Percentiles rank a stretch among this genome's conserved stretches.
Conservation (phyloP, 2,113 vertebrate genomes). For the Bubo blakistoni region DNA sequence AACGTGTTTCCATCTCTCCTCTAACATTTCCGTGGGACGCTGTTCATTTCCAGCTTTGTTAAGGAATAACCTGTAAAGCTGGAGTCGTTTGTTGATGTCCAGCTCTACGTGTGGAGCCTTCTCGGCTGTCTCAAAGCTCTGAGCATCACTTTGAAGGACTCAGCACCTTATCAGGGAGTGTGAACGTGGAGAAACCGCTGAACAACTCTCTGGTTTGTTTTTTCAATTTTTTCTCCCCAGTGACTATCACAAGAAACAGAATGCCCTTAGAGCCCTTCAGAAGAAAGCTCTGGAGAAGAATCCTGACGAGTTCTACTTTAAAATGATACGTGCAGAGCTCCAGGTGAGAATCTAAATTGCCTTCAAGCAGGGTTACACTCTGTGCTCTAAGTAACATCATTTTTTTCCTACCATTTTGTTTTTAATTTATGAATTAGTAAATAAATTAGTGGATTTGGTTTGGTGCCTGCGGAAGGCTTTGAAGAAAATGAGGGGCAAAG, state of each 20-base stretch:
- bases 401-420: background rate
- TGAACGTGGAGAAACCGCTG: background rate
- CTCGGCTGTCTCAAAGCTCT: background rate
- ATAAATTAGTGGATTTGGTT: background rate
- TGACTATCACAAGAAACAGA: constrained; percentile 91
- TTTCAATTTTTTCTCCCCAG: constrained; percentile 56
- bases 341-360: constrained; percentile 66
- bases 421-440: background rate
- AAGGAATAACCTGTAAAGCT: background rate
- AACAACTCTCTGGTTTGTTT: background rate
- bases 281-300: constrained; percentile 95
- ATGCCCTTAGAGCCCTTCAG: constrained; percentile 84
- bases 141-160: background rate
- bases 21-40: rapidly evolving
- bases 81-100: rapidly evolving
- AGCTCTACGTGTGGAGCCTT: rapidly evolving
- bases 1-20: rapidly evolving
- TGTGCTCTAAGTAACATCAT: background rate
- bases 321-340: constrained; percentile 86
- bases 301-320: constrained; percentile 95
- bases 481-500: background rate
- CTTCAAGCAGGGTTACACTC: background rate
- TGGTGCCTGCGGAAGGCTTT: background rate
- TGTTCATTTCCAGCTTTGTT: background rate
- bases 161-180: rapidly evolving